These are phyloP conservation scores for Florisuga fusca DNA, from an alignment of 2,797 vertebrate genomes.

Conservation along the genomic window DNA sequence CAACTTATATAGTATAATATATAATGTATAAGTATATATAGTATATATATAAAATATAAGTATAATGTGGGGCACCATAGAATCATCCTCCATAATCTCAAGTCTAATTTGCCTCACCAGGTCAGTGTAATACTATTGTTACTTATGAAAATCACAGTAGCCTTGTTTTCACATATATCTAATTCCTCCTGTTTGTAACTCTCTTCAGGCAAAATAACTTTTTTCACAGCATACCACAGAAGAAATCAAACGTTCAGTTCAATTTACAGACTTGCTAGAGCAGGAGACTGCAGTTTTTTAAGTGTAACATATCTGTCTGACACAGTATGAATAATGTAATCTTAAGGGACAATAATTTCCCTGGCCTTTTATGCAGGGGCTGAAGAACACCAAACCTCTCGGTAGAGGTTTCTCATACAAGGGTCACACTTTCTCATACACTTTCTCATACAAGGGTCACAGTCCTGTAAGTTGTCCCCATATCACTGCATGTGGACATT, in stretches of 20 bases:
- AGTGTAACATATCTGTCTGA: background rate
- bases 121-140: background rate
- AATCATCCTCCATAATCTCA: background rate
- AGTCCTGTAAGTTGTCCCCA: background rate
- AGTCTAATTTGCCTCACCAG: background rate
- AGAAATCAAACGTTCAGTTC: background rate
- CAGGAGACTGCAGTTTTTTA: background rate
- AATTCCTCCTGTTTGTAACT: background rate
- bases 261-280: background rate
- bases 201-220: background rate
- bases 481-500: background rate
- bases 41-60: background rate
- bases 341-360: background rate
- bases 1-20: no score
- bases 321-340: background rate
- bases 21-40: no score
- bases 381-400: background rate
- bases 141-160: background rate
- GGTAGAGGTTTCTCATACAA: no score
- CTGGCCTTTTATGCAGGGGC: background rate
- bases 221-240: background rate
- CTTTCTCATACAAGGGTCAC: no score
- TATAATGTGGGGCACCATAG: background rate
- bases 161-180: background rate
- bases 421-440: no score